A percentile compares a stretch with the other conserved stretches of the same genome.
phyloP scores from a whole-genome alignment of 2,113 vertebrate species.

The Calypte anna region DNA sequence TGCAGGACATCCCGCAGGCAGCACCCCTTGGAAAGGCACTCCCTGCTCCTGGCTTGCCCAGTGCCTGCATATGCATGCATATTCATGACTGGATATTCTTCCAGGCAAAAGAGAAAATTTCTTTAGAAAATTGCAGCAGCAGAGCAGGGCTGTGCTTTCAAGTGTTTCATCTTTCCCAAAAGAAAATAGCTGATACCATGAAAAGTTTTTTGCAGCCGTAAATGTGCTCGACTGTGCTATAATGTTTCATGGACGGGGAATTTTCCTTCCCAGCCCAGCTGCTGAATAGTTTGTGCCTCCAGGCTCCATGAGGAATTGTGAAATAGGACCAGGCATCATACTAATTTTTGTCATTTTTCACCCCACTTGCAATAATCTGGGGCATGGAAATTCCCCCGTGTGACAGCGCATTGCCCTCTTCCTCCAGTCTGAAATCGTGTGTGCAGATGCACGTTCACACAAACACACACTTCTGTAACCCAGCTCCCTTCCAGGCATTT shows the following conservation, averaged over 20 bases:
- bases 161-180: slow-evolving; percentile 49
- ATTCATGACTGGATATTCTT: slow-evolving; percentile 55
- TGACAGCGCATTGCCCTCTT: background rate
- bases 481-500: background rate
- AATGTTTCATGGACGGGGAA: slow-evolving; percentile 45
- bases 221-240: slow-evolving; percentile 36
- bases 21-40: background rate
- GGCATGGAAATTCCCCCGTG: background rate
- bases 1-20: background rate
- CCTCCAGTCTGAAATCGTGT: background rate
- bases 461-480: background rate
- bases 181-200: slow-evolving; percentile 64
- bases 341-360: slow-evolving; percentile 46
- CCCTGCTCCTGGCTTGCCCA: background rate
- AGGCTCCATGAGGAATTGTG: slow-evolving; percentile 36
- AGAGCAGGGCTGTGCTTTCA: slow-evolving; percentile 39
- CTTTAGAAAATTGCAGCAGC: slow-evolving; percentile 46
- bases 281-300: slow-evolving; percentile 48
- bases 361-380: slow-evolving; percentile 31
- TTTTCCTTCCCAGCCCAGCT: slow-evolving; percentile 58
- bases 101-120: slow-evolving; percentile 34
- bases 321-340: slow-evolving; percentile 31
- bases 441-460: background rate
- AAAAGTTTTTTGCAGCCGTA: slow-evolving; percentile 47
- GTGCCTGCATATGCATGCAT: background rate